phyloP scores from a whole-genome alignment of 37 sponge, comb jelly and placozoan species.

The Cliona cf. orientalis region DNA sequence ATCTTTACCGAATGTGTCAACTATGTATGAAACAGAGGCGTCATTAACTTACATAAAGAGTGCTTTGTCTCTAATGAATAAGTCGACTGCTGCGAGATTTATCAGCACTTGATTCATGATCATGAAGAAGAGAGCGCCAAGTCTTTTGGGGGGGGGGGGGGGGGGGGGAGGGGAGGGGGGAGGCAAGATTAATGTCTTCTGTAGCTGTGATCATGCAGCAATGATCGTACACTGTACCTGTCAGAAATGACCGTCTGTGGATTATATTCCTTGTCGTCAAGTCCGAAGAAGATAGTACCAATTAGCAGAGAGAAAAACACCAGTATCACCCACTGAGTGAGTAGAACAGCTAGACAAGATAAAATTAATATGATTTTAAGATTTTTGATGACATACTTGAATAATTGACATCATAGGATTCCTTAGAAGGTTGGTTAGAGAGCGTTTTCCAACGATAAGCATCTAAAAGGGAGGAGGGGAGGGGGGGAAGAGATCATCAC shows the following conservation, averaged over 20 bases:
- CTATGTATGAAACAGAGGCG: too few relatives aligned
- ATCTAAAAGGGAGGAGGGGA: constrained; percentile 44
- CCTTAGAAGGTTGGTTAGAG: too few relatives aligned
- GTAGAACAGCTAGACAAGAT: too few relatives aligned
- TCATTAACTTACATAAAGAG: constrained; percentile 69
- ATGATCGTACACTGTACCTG: constrained; percentile 13
- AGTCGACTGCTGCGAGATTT: constrained; percentile 76
- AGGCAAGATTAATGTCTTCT: too few relatives aligned
- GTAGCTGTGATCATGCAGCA: too few relatives aligned
- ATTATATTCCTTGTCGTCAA: constrained; percentile 7
- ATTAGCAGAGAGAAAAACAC: constrained; percentile 29
- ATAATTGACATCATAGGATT: too few relatives aligned
- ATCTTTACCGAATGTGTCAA: too few relatives aligned
- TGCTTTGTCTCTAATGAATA: constrained; percentile 73
- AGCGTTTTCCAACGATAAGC: too few relatives aligned
- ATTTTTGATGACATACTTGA: too few relatives aligned
- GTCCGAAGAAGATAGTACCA: constrained; percentile 17
- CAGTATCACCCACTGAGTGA: constrained; percentile 12
- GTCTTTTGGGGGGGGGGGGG: constrained; percentile 9
- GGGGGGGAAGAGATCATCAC: constrained; percentile 35
- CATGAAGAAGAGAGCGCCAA: constrained; percentile 89
- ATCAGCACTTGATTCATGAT: constrained; percentile 73
- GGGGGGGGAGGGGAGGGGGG: too few relatives aligned
- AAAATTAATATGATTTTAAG: too few relatives aligned
- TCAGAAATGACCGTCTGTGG: not conserved